Percentiles rank a stretch among this genome's conserved stretches.
phyloP scores from a whole-genome alignment of 2,797 vertebrate species.

The Macroramphosus scolopax region DNA sequence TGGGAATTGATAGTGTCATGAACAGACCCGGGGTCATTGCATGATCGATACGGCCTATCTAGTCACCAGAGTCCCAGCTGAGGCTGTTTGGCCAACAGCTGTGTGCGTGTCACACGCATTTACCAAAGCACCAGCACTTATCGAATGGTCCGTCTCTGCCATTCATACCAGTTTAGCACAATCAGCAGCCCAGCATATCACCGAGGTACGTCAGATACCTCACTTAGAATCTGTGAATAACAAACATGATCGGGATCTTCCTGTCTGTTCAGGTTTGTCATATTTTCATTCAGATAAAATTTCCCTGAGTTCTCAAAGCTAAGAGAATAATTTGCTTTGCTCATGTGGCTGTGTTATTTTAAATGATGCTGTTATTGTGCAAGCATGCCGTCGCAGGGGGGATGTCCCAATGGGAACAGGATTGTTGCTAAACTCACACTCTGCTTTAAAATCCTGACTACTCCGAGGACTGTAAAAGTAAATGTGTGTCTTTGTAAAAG shows the following conservation, averaged over 20 bases:
- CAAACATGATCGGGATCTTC: too few species aligned
- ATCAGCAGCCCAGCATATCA: slow-evolving; percentile 18
- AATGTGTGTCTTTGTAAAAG: too few species aligned
- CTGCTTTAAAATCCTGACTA: too few species aligned
- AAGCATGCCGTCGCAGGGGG: slow-evolving; percentile 9
- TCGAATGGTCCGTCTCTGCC: slow-evolving; percentile 14
- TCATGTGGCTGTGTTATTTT: slow-evolving; percentile 18
- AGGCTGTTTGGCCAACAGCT: slow-evolving; percentile 37
- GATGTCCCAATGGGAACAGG: slow-evolving; percentile 21
- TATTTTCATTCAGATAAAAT: slow-evolving; percentile 9
- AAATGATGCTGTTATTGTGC: slow-evolving; percentile 9
- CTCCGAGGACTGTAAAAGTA: background rate
- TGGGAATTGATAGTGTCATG: slow-evolving; percentile 61
- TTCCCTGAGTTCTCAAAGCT: slow-evolving; percentile 1
- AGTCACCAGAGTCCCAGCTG: slow-evolving; percentile 53
- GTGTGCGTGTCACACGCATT: slow-evolving; percentile 16
- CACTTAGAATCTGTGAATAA: too few species aligned
- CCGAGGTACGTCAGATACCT: slow-evolving; percentile 15
- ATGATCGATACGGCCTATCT: slow-evolving; percentile 47
- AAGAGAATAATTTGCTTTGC: slow-evolving; percentile 23
- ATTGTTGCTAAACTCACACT: too few species aligned
- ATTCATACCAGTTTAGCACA: slow-evolving; percentile 36
- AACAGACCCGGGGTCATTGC: slow-evolving; percentile 54
- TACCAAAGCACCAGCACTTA: slow-evolving; percentile 38
- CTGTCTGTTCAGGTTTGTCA: too few species aligned